These are phyloP conservation scores for Lithobates pipiens DNA, from an alignment of 2,797 vertebrate genomes.

Conservation along the genomic window DNA sequence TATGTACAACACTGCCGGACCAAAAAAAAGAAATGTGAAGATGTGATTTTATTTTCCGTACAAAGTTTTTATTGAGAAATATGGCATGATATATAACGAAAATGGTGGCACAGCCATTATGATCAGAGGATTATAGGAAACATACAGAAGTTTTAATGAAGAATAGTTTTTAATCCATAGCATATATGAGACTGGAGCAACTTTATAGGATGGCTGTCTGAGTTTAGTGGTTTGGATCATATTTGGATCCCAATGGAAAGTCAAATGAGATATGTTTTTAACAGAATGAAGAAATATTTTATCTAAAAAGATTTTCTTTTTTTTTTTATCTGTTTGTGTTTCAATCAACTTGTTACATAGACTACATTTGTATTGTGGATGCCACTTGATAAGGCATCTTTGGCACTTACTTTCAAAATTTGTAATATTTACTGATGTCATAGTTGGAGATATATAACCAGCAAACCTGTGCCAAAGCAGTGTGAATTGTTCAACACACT, in stretches of 20 bases:
- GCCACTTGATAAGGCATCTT: conserved; percentile 14
- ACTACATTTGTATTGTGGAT: neutral
- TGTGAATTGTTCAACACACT: conserved; percentile 13
- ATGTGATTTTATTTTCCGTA: conserved; percentile 33
- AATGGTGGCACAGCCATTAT: conserved; percentile 17
- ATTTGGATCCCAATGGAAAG: neutral
- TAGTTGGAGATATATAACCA: conserved; percentile 1
- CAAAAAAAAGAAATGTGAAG: conserved; percentile 5
- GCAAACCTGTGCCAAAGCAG: conserved; percentile 14
- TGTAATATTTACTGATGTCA: neutral
- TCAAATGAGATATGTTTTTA: neutral
- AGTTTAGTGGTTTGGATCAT: conserved; percentile 14
- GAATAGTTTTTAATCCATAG: neutral
- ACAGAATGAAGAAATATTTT: conserved; percentile 22
- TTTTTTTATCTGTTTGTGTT: neutral
- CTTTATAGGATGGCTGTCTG: neutral
- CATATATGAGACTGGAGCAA: neutral
- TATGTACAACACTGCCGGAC: conserved; percentile 33
- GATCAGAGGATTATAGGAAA: neutral
- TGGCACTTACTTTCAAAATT: neutral
- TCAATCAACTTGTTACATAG: neutral
- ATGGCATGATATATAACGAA: neutral
- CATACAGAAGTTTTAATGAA: neutral
- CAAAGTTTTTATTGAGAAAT: conserved; percentile 7
- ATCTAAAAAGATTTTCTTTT: neutral